Percentiles rank a stretch among this genome's conserved stretches.
These are phyloP conservation scores for Microctonus aethiopoides DNA, from an alignment of 2,888 invertebrate genomes.

Conservation along the genomic window DNA sequence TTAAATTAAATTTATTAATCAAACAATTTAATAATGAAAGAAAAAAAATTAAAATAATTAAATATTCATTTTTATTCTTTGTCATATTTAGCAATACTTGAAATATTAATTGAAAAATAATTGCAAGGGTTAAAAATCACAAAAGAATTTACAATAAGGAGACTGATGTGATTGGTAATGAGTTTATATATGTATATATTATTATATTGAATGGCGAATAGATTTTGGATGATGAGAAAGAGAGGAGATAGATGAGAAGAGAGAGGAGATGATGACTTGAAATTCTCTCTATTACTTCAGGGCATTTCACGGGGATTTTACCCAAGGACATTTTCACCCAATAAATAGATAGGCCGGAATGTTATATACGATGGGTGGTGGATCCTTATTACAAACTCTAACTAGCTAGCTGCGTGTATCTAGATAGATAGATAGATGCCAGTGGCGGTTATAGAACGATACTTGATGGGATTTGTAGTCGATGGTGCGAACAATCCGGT, in stretches of 20 bases:
- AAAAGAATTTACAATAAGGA: too few relatives aligned
- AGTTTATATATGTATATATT: neutral
- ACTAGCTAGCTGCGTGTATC: conserved; percentile 58
- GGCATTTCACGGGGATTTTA: conserved; percentile 67
- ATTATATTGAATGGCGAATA: neutral
- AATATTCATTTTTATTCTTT: too few relatives aligned
- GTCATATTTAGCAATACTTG: too few relatives aligned
- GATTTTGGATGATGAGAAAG: neutral
- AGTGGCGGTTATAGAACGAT: conserved; percentile 53
- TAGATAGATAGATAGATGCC: conserved; percentile 41
- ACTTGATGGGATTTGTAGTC: conserved; percentile 68
- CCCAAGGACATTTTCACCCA: conserved; percentile 67
- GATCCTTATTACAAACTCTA: conserved; percentile 68
- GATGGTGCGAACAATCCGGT: conserved; percentile 67
- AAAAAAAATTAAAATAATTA: neutral
- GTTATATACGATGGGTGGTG: conserved; percentile 57
- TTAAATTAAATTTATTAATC: too few relatives aligned
- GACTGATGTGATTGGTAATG: too few relatives aligned
- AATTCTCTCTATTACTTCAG: conserved; percentile 13
- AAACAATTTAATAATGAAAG: neutral
- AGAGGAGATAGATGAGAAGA: neutral
- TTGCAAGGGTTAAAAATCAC: neutral
- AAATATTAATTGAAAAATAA: neutral
- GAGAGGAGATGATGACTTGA: neutral
- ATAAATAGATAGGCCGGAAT: conserved; percentile 66